Base-by-base conservation (phyloP, 2,113 vertebrate genomes). In the Leptocoma aspasia region DNA sequence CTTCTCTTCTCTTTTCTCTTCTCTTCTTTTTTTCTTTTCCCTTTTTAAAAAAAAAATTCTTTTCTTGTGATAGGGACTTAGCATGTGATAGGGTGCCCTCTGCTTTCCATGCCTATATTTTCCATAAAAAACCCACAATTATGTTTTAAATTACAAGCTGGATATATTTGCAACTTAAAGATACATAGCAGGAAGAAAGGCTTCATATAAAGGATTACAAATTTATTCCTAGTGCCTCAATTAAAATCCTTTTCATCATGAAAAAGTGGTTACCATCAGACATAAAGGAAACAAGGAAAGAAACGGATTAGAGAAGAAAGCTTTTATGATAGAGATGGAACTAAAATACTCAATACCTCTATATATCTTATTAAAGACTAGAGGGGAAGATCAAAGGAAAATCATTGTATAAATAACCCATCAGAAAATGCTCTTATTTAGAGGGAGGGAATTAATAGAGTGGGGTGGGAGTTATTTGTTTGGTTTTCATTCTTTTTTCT, bases 221-320 rank as follows among this genome's bases (percentile, higher is more conserved):
- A 96, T 98, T 97, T 97, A 88, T 93, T 97, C 96, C 96, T 94
- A 94, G 96, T 92, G 90, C 93, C 95, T 98, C 95, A 98, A 97
- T 98, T 98, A 98, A 98, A 97, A 98, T 98, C 98, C 98, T 98
- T 97, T 97, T 98, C 98, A 96, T 97, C 92, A 76, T 64, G 49
- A 92, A 70, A 94, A 94, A 96, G 65, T 53, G 72, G 82, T 70
- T 95, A 35, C 72, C 44, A 47, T 85, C 53, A 77, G 82, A 77
- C 89, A 76, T 77, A 96, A 86, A 95, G 66, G 82, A 82, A 66
- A 70, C 89, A 73, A 57, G 41, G 33, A 57, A 82, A 88, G 78
- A 78, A 92, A 95, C 7, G 61, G 72, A 89, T 92, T 69, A 77
- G 76, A 69, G 54, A 82, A 94, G 90, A 93, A 95, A 77, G 39